Conservation (phyloP, 2,888 invertebrate species). For the Spisula subtruncata region DNA sequence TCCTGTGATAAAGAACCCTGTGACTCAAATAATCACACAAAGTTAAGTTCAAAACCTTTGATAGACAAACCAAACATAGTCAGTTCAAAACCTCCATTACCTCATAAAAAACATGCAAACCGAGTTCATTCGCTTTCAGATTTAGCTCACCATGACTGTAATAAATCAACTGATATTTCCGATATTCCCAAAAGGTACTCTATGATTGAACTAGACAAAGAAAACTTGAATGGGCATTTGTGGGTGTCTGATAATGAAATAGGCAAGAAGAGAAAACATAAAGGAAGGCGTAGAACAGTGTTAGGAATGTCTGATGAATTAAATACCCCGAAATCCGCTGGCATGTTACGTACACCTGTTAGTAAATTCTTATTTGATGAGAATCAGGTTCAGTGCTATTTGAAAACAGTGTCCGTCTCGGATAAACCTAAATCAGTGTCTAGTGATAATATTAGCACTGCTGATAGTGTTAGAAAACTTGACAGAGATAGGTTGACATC, state of each 20-base stretch:
- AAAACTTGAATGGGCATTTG: not conserved
- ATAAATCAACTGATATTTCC: not conserved
- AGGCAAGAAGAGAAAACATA: constrained; percentile 20
- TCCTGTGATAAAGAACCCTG: not conserved
- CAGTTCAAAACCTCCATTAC: constrained; percentile 63
- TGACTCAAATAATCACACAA: not conserved
- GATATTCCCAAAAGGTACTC: constrained; percentile 41
- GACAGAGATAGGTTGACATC: constrained; percentile 33
- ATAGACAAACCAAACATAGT: not conserved
- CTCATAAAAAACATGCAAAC: constrained; percentile 34
- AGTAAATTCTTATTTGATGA: constrained; percentile 62
- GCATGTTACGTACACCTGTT: not conserved
- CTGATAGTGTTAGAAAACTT: not conserved
- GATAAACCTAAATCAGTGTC: constrained; percentile 60
- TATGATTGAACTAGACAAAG: constrained; percentile 47
- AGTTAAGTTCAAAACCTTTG: not conserved
- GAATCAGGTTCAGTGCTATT: constrained; percentile 52
- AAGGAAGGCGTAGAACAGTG: not conserved
- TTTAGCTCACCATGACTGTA: constrained; percentile 36
- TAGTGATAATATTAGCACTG: constrained; percentile 56
- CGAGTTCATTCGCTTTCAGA: constrained; percentile 62
- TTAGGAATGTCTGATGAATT: constrained; percentile 1
- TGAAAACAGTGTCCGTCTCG: constrained; percentile 33
- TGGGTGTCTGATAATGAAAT: constrained; percentile 9
- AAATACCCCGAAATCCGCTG: constrained; percentile 37